Base-by-base conservation (phyloP, 1,140 invertebrate species). In the Drosophila pandora region DNA sequence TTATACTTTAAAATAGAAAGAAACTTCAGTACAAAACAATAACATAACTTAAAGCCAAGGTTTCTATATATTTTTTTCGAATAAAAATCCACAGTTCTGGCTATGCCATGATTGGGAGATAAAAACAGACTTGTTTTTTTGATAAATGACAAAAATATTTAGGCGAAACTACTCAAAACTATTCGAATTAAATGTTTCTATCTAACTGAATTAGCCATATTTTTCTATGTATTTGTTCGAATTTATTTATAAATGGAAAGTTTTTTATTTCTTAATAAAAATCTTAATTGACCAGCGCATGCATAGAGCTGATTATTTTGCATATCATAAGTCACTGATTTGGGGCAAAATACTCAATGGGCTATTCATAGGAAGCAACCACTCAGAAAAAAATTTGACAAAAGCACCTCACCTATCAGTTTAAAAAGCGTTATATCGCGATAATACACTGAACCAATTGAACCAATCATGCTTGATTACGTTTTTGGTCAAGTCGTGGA, bases 41-140 rank as follows among this genome's bases (percentile, higher is more conserved):
- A 21, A n/a, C 21, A 25, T 7, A 13, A 6, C 12, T 13, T 41
- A 13, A 23, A 41, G 17, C 13, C 21, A 17, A 67, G 23, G 57
- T 48, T 64, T 12, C 13, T 49, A 21, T 49, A 50, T 32, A 32
- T 32, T 67, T 9, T 63, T 21, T n/a, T 17, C 17, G n/a, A 63
- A 25, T 39, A 67, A 63, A 61, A 61, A 61, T 8, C 25, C 22
- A 22, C 2, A 63, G 10, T 34, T 30, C 41, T 21, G 43, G 30
- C n/a, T 13, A 64, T 21, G 22, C 39, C 54, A 48, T 48, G 34
- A 37, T 62, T 62, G 43, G 13, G 12, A n/a, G 3, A 37, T 37
- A 37, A 37, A 10, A 37, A 37, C 3, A n/a, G 25, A 28, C 25
- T 28, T 28, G 25, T 28, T 28, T 28, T 28, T 6, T 28, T 5